Evolutionary conservation across 2,888 invertebrate species (phyloP), one percentile per base, ranked within the genome.

Genomic region (Conus canariensis): DNA sequence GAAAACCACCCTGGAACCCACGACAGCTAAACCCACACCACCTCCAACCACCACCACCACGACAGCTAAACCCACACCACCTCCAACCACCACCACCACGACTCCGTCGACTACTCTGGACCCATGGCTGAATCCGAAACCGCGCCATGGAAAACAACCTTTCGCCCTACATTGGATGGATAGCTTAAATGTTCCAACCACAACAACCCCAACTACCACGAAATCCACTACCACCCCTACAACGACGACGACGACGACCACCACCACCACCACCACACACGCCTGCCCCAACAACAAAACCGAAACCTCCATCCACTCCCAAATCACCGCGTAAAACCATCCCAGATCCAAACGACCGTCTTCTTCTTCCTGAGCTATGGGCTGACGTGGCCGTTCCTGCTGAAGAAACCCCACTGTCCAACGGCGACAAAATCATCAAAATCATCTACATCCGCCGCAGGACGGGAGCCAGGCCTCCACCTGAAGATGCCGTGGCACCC

Each of bases 1-100:
- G n/a, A 74, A 22, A n/a, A 74, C 74, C n/a, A 74, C 74, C n/a
- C 74, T n/a, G n/a, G n/a, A 80, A 45, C 80, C 80, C 80, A 80
- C 80, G 8, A 80, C 80, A 12, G 45, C 80, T 45, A 80, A 45
- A 80, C 80, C 80, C 14, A 80, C 80, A 12, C 80, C 80, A 5
- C 30, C 30, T 8, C 80, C 80, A 4, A 80, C 80, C 80, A 80
- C 80, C 30, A 30, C 80, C 77, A 77, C 30, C 25, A 25, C 77
- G 10, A 45, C 45, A 45, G 2, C 45, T 45, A 45, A 45, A 45
- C 45, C 45, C 45, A 45, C 45, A 45, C 45, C 45, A 45, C 45
- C 45, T 45, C 45, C 45, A 45, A 77, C 77, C 77, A 77, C 45
- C 30, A 25, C 77, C 30, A 5, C 30, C 80, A 16, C 80, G 6